A percentile compares a stretch with the other conserved stretches of the same genome.
Evolutionary conservation across 2,888 invertebrate genomes (phyloP).

Genomic region (Macrophya alboannulata): DNA sequence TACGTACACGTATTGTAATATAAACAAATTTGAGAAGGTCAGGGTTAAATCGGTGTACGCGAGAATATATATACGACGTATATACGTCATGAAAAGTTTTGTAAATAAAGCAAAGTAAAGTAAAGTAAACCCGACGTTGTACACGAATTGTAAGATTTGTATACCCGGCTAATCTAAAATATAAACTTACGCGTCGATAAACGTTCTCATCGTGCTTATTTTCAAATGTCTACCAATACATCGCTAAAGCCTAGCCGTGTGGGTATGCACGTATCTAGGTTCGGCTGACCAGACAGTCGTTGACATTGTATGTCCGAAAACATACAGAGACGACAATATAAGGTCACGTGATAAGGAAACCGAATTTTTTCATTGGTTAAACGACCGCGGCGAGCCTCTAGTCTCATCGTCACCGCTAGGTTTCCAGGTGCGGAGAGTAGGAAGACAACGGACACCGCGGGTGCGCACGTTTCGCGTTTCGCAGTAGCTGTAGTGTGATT

Average conservation of each 20-base stretch:
- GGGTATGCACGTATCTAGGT: background rate
- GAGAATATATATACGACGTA: background rate
- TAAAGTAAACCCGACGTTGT: background rate
- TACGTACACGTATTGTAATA: background rate
- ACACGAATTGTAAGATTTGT: background rate
- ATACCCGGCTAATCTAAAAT: background rate
- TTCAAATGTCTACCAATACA: constrained; percentile 2
- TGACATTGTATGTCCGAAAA: background rate
- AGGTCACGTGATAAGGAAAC: constrained; percentile 23
- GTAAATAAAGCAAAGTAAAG: background rate
- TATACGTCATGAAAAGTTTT: background rate
- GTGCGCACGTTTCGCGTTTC: background rate
- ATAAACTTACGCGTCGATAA: background rate
- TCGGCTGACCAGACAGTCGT: background rate
- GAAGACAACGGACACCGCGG: constrained; percentile 15
- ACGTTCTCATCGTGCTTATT: background rate
- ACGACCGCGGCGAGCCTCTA: constrained; percentile 35
- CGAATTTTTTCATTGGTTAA: constrained; percentile 18
- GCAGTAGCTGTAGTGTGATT: background rate
- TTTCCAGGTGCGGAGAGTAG: constrained; percentile 24
- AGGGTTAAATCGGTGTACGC: background rate
- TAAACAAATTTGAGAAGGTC: constrained; percentile 19
- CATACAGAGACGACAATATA: constrained; percentile 23
- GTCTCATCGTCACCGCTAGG: constrained; percentile 2
- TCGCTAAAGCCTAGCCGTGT: no score